These are phyloP conservation scores for Poeciliopsis paucimaculata DNA, from an alignment of 2,797 vertebrate genomes.

Conservation along the genomic window DNA sequence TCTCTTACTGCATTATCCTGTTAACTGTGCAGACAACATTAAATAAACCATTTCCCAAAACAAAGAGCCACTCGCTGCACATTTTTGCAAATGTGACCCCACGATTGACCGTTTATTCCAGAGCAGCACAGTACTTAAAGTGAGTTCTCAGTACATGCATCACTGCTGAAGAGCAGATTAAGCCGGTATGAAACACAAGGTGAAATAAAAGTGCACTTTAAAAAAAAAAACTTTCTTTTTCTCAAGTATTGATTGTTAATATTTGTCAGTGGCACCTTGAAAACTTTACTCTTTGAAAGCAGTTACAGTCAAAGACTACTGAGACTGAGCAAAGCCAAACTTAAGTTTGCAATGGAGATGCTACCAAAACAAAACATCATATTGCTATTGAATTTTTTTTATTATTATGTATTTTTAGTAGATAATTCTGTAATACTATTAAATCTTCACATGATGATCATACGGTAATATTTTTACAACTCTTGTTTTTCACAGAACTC, in stretches of 20 bases:
- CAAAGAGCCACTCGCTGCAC: conserved; percentile 22
- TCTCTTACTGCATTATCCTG: conserved; percentile 32
- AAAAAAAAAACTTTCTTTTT: background rate
- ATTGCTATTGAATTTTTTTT: background rate
- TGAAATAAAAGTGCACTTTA: conserved; percentile 8
- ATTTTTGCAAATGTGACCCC: conserved; percentile 17
- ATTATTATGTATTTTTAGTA: background rate
- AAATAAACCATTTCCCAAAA: conserved; percentile 29
- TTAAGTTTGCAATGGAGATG: background rate
- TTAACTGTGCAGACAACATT: conserved; percentile 22
- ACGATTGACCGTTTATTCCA: conserved; percentile 16
- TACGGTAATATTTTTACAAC: background rate
- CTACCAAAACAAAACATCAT: background rate
- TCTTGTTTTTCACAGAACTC: too few species aligned
- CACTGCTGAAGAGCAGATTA: background rate
- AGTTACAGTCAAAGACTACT: background rate
- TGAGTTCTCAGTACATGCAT: background rate
- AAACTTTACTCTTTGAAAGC: background rate
- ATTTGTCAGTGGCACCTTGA: background rate
- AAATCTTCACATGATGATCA: background rate
- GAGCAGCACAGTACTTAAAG: conserved; percentile 7
- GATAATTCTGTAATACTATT: background rate
- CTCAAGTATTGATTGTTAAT: conserved; percentile 19
- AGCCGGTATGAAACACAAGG: conserved; percentile 1
- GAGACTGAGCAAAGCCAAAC: conserved; percentile 5